Evolutionary conservation across 2,113 vertebrate species (phyloP), one percentile per base, ranked within the genome.

Genomic region (Gobius niger): DNA sequence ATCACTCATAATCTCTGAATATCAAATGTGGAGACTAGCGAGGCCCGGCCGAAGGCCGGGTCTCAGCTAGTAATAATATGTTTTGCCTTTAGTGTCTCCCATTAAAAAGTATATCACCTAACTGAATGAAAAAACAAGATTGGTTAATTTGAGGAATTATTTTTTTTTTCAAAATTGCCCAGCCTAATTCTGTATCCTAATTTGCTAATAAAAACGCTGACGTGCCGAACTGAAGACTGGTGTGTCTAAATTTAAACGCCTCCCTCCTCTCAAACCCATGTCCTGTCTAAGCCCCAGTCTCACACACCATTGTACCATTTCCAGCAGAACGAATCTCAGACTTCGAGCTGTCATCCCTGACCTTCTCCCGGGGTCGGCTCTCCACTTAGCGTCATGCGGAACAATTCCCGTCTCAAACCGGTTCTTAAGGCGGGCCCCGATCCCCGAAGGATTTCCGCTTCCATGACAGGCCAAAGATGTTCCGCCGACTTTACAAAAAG

Each of bases 401-500:
- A 68, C 79, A 81, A 54, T 73, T 18, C 63, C 70, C 54, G 65
- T 76, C 71, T 70, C 51, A 63, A 67, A 67, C 54, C 6, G 62
- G 56, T 70, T 57, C 73, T 68, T 65, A 71, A 80, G 60, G 66
- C 61, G 13, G 52, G 71, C 81, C 41, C 78, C 63, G 70, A 74
- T 63, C 47, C 53, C 51, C 44, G 64, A 19, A 10, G n/a, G 61
- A 75, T 68, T 63, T 67, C 51, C 82, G 73, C 40, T 8, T 19
- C 47, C 75, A 18, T 84, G 81, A 79, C 72, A 84, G 77, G 75
- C 77, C 24, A 71, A 64, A 87, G 67, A 80, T 82, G 73, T 82
- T 86, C 67, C 74, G 18, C 4, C 82, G 77, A 82, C 63, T 77
- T 77, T 81, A 63, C 77, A 76, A 62, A 34, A 34, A 34, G 24